Percentiles rank a stretch among this genome's conserved stretches.
Conservation (phyloP, 1,140 invertebrate species). For the Nymphalis io region DNA sequence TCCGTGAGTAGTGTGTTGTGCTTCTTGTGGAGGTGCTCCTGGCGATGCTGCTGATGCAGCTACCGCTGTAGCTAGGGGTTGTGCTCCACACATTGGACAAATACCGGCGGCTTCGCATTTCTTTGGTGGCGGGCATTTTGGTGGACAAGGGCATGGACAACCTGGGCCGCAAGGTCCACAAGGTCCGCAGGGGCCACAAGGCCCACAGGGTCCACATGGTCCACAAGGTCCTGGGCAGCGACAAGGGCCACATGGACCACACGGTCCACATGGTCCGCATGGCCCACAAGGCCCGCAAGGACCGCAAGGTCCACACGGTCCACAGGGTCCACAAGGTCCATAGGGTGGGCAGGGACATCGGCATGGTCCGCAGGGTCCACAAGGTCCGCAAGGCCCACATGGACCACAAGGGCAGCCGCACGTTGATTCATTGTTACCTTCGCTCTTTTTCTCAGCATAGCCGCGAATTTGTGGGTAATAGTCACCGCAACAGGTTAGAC, state of each 20-base stretch:
- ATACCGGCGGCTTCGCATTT: slow-evolving; percentile 43
- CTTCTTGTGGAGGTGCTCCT: slow-evolving; percentile 2
- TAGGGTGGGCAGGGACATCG: slow-evolving; percentile 25
- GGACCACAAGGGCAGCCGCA: slow-evolving; percentile 22
- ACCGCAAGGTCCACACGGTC: slow-evolving; percentile 11
- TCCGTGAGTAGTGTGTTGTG: background rate
- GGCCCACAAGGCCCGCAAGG: slow-evolving; percentile 19
- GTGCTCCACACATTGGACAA: slow-evolving; percentile 39
- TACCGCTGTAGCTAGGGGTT: slow-evolving; percentile 28
- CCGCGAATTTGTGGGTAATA: slow-evolving; percentile 30
- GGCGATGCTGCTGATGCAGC: slow-evolving; percentile 13
- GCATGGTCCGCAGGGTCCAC: slow-evolving; percentile 21
- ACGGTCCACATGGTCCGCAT: slow-evolving; percentile 28
- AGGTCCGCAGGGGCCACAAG: background rate
- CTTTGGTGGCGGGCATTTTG: slow-evolving; percentile 43
- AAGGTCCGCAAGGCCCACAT: slow-evolving; percentile 2
- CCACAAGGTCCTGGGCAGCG: slow-evolving; percentile 3
- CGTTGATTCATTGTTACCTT: slow-evolving; percentile 46
- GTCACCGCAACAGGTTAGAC: slow-evolving; percentile 63
- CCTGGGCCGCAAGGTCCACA: slow-evolving; percentile 33
- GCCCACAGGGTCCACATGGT: background rate
- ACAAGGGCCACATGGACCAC: slow-evolving; percentile 27
- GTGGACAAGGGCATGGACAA: slow-evolving; percentile 64
- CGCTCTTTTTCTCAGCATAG: slow-evolving; percentile 44
- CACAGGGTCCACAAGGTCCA: slow-evolving; percentile 24